These are phyloP conservation scores for Epiperipatus broadwayi DNA, from an alignment of 2,888 invertebrate species.

Conservation along the genomic window DNA sequence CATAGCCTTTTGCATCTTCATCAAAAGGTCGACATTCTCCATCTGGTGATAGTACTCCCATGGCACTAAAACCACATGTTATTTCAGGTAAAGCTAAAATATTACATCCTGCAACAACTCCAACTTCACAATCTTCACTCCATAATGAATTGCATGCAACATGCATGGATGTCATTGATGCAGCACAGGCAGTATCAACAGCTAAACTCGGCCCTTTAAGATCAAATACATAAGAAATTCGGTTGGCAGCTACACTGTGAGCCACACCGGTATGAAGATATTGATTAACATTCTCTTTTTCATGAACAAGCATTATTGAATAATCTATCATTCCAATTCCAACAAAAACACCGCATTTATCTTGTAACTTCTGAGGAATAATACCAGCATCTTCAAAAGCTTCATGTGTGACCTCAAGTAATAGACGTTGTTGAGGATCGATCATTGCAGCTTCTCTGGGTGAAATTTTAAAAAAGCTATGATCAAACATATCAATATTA, in stretches of 20 bases:
- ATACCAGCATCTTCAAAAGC: conserved; percentile 16
- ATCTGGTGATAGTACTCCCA: conserved; percentile 34
- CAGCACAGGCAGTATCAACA: conserved; percentile 36
- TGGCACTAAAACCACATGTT: conserved; percentile 33
- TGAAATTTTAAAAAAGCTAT: conserved; percentile 17
- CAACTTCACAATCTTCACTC: conserved; percentile 44
- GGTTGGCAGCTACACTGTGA: conserved; percentile 56
- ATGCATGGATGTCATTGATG: conserved; percentile 32
- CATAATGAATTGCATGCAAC: conserved; percentile 20
- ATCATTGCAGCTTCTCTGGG: conserved; percentile 16
- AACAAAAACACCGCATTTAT: too few relatives aligned
- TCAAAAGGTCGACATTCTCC: conserved; percentile 29
- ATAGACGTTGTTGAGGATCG: conserved; percentile 16
- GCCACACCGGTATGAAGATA: too few relatives aligned
- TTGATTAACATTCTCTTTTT: too few relatives aligned
- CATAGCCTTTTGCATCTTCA: conserved; percentile 49
- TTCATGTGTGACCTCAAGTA: conserved; percentile 16
- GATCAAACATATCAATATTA: too few relatives aligned
- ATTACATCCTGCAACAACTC: conserved; percentile 34
- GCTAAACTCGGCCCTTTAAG: conserved; percentile 42
- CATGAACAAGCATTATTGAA: too few relatives aligned
- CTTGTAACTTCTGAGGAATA: too few relatives aligned
- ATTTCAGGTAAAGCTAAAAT: conserved; percentile 32
- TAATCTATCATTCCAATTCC: too few relatives aligned
- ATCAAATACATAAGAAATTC: conserved; percentile 84